Base-by-base conservation (phyloP, 2,888 invertebrate genomes). In the Euproctis similis region DNA sequence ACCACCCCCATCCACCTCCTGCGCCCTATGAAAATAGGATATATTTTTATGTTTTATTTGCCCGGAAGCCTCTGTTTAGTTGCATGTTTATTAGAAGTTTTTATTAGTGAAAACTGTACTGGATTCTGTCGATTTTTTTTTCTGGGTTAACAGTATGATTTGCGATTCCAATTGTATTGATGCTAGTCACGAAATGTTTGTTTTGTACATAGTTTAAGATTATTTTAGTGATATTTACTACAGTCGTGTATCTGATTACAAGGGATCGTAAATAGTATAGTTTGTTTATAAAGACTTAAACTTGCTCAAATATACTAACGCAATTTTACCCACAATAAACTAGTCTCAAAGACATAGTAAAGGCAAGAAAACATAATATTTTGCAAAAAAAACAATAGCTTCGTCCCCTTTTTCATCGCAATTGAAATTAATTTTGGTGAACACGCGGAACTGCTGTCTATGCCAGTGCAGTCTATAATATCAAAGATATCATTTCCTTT, bases 21-120 rank as follows among this genome's bases (percentile, higher is more conserved):
- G 63, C 85, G 70, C 80, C 82, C 84, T 81, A 82, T 82, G 81
- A 82, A 84, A 84, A 84, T 84, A 82, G 84, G 84, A 82, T 82
- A 82, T 84, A 84, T 84, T 84, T 84, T 84, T 84, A 84, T 84
- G 82, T 84, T 84, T 84, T 82, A 84, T 84, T 84, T 78, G 74
- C 77, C 76, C 84, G 82, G 82, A 84, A 84, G 81, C 73, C 66
- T 64, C 74, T 68, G 81, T 78, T 84, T 82, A 84, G 82, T 82
- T 82, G 82, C 82, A 82, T 84, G 82, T 82, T 84, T 84, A 84
- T 82, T 82, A 81, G 80, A 80, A 81, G 59, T 82, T 82, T 81
- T 82, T 84, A 82, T 84, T 84, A 82, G 75, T 82, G 80, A 77
- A 75, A 69, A 76, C 68, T 71, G 76, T 77, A 69, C 67, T 56